These are phyloP conservation scores for Drosophila ironensis DNA, from an alignment of 1,140 invertebrate species.

Conservation along the genomic window DNA sequence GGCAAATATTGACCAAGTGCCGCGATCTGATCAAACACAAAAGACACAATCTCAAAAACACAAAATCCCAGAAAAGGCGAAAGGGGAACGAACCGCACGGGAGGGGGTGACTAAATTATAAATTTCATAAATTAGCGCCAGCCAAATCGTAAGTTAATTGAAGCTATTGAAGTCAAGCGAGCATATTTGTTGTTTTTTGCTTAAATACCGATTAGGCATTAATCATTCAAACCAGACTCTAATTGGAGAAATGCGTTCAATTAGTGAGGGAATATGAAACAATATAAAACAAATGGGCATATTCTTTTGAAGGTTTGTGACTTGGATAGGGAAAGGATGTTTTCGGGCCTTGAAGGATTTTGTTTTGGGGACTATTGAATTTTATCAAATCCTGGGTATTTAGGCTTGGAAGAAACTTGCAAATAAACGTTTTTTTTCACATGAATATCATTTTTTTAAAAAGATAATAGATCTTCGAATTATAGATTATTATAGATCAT, in stretches of 20 bases:
- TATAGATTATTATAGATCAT: too few relatives aligned
- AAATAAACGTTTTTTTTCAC: too few relatives aligned
- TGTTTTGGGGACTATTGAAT: too few relatives aligned
- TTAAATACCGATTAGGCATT: conserved; percentile 12
- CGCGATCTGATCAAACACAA: conserved; percentile 6
- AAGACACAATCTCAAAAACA: neutral
- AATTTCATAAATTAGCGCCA: conserved; percentile 28
- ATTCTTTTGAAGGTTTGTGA: neutral
- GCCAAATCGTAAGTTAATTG: conserved; percentile 36
- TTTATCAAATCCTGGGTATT: too few relatives aligned
- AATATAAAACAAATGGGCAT: neutral
- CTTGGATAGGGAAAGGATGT: neutral
- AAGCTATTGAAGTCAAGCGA: conserved; percentile 10
- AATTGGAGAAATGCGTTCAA: conserved; percentile 31
- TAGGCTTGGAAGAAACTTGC: too few relatives aligned
- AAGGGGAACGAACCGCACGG: neutral
- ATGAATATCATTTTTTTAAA: too few relatives aligned
- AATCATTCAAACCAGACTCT: conserved; percentile 21
- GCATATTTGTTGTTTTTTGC: neutral
- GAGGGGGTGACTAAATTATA: conserved; percentile 4
- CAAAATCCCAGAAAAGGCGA: neutral
- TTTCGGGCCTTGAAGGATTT: neutral
- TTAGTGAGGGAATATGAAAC: neutral
- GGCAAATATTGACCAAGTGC: conserved; percentile 33
- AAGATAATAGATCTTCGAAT: too few relatives aligned